Evolutionary conservation across 2,113 vertebrate species (phyloP), one percentile per base, ranked within the genome.

Genomic region (Chitala chitala): DNA sequence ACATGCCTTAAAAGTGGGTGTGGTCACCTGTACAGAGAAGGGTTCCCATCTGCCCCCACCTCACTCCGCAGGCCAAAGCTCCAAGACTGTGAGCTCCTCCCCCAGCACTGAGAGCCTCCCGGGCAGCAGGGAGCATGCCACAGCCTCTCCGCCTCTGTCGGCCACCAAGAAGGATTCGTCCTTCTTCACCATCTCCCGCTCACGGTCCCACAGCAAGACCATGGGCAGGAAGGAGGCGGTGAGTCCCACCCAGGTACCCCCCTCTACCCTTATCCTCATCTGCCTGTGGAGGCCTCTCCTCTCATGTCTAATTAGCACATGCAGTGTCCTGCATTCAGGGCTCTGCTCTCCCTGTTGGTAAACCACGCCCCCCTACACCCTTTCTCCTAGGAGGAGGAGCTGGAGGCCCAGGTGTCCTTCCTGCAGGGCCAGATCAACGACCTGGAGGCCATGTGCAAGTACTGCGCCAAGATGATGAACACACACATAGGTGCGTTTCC

Each of bases 371-470:
- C 4, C 33, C 36, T 0, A 9, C 10, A 3, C 7, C 1, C 0
- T 31, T 31, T 7, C 56, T 61, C 44, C 33, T 82, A 98, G 93
- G 94, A 99, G 77, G 97, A 98, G 76, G 97, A 99, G 83, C 77
- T 98, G 82, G 97, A 99, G 81, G 93, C 91, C n/a, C 97, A 98
- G 68, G 93, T 99, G 69, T 98, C 97, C 4, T 98, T 98, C 83
- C 92, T 99, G 13, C 97, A 98, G 84, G 97, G 97, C 70, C 97
- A 99, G 79, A 89, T 99, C 80, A 99, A 99, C 0, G 95, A 99
- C 86, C 88, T 99, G 76, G 97, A 97, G 79, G 97, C 97, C 73
- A 99, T 99, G 97, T 98, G 95, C 90, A 98, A 98, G 85, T 99
- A 95, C 77, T 98, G 96, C 70, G 95, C 96, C 1, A 98, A 94